phyloP scores from a whole-genome alignment of 2,888 invertebrate genomes.

The Phorcus lineatus region DNA sequence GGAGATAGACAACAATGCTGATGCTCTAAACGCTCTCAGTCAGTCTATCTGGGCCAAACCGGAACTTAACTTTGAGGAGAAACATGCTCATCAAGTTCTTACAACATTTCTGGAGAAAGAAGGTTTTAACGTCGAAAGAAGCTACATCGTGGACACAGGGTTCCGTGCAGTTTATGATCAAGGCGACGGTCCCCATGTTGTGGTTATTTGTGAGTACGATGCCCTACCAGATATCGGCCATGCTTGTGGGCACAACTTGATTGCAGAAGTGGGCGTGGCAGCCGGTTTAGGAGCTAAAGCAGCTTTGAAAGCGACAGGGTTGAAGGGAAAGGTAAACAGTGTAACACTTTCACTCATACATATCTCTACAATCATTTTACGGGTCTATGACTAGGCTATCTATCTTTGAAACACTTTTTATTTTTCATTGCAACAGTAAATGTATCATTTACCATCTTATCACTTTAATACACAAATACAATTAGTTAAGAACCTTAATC shows the following conservation, averaged over 20 bases:
- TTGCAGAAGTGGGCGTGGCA: conserved; percentile 72
- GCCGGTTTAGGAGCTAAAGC: conserved; percentile 67
- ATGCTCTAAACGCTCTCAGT: conserved; percentile 54
- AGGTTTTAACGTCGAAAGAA: conserved; percentile 61
- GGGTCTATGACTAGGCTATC: too few species aligned
- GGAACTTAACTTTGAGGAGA: conserved; percentile 67
- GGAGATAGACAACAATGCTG: conserved; percentile 45
- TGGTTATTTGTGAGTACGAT: conserved; percentile 75
- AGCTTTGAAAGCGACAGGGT: conserved; percentile 49
- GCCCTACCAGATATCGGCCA: conserved; percentile 74
- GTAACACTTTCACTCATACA: not conserved
- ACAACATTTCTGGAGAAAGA: conserved; percentile 60
- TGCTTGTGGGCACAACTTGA: conserved; percentile 75
- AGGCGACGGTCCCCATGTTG: conserved; percentile 58
- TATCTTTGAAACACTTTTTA: too few species aligned
- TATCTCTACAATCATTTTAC: too few species aligned
- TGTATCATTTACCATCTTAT: too few species aligned
- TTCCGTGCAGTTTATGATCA: conserved; percentile 53
- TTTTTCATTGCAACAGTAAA: too few species aligned
- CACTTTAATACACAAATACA: too few species aligned
- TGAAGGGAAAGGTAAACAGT: conserved; percentile 38
- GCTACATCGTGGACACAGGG: conserved; percentile 59
- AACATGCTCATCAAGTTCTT: conserved; percentile 63
- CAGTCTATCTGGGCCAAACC: conserved; percentile 69
- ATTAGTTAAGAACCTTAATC: too few species aligned